A percentile compares a stretch with the other conserved stretches of the same genome.
phyloP scores from a whole-genome alignment of 37 sponge, comb jelly and placozoan species.

The Tethya wilhelma region DNA sequence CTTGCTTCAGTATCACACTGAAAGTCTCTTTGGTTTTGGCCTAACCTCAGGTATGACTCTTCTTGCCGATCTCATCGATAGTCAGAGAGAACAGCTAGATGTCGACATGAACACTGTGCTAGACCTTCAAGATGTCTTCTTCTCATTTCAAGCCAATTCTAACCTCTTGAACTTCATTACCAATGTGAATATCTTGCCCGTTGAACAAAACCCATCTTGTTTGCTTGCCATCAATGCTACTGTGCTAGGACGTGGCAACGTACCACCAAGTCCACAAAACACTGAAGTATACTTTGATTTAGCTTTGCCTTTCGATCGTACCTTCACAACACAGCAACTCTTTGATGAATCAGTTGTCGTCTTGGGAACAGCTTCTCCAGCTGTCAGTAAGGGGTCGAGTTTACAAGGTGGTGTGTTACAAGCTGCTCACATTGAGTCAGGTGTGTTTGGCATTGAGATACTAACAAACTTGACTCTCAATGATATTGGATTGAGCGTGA shows the following conservation, averaged over 20 bases:
- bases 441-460: conserved; percentile 37
- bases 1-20: conserved; percentile 48
- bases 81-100: conserved; percentile 45
- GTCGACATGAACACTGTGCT: conserved; percentile 56
- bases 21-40: conserved; percentile 37
- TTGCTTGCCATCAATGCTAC: conserved; percentile 40
- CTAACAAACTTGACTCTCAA: conserved; percentile 51
- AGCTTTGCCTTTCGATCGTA: conserved; percentile 41
- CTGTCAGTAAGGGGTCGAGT: conserved; percentile 5
- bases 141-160: conserved; percentile 20
- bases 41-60: conserved; percentile 20
- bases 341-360: conserved; percentile 32
- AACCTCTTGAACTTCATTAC: conserved; percentile 57
- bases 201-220: conserved; percentile 31
- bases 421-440: conserved; percentile 43
- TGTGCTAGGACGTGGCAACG: conserved; percentile 12
- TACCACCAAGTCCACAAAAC: background rate
- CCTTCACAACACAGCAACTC: conserved; percentile 10
- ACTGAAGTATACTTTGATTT: conserved; percentile 67
- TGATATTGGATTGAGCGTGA: conserved; percentile 63
- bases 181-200: conserved; percentile 23
- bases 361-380: conserved; percentile 14
- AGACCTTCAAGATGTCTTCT: conserved; percentile 68
- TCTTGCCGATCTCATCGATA: conserved; percentile 1
- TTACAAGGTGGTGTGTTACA: conserved; percentile 70